Percentiles rank a stretch among this genome's conserved stretches.
Conservation (phyloP, 2,113 vertebrate genomes). For the Paratilapia polleni region DNA sequence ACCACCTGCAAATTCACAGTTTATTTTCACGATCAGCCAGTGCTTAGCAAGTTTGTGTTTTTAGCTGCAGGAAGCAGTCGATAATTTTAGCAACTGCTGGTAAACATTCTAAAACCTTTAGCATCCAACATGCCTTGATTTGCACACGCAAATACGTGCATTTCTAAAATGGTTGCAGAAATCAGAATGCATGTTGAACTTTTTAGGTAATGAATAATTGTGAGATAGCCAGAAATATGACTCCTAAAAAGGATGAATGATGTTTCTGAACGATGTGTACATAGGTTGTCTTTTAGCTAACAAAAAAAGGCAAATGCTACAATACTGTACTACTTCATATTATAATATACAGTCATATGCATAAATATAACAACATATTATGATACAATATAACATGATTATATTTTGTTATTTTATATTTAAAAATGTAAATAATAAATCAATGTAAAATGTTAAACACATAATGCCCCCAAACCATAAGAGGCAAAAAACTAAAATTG, state of each 20-base stretch:
- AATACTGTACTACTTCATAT: not conserved
- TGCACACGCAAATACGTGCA: not conserved
- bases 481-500: not conserved
- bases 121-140: not conserved
- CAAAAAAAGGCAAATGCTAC: not conserved
- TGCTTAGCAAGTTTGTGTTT: not conserved
- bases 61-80: not conserved
- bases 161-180: not conserved
- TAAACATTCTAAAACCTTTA: not conserved
- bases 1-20: not conserved
- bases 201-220: not conserved
- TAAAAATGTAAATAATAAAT: not conserved
- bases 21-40: not conserved
- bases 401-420: not conserved
- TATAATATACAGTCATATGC: not conserved
- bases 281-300: not conserved
- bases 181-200: not conserved
- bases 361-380: not conserved
- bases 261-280: not conserved
- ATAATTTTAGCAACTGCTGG: not conserved
- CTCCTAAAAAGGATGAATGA: not conserved
- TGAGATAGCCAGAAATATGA: not conserved
- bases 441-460: not conserved
- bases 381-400: not conserved
- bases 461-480: not conserved